Percentiles rank a stretch among this genome's conserved stretches.
These are phyloP conservation scores for Pterostichus madidus DNA, from an alignment of 2,888 invertebrate species.

Conservation along the genomic window DNA sequence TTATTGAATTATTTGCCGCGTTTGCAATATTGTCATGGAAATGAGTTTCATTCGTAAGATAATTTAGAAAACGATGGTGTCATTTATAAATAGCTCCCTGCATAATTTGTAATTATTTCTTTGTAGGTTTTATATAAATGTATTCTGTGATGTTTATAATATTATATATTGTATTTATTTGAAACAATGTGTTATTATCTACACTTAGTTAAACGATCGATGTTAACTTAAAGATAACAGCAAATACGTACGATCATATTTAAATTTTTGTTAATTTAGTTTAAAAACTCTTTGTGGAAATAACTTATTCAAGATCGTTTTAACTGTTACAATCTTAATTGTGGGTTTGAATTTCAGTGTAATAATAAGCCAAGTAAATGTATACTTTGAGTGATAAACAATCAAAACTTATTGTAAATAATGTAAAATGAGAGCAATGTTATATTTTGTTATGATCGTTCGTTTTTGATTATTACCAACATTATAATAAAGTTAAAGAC, in stretches of 20 bases:
- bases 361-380: conserved; percentile 44
- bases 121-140: conserved; percentile 61
- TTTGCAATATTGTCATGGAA: conserved; percentile 35
- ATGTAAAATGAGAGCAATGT: conserved; percentile 48
- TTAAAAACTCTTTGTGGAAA: conserved; percentile 4
- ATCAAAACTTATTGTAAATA: conserved; percentile 48
- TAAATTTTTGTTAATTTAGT: background rate
- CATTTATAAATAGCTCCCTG: conserved; percentile 57
- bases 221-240: conserved; percentile 40
- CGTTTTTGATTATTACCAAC: conserved; percentile 57
- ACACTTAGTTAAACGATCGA: conserved; percentile 48
- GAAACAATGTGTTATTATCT: conserved; percentile 64
- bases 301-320: conserved; percentile 24
- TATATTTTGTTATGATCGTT: conserved; percentile 56
- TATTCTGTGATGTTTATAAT: conserved; percentile 75
- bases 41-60: conserved; percentile 51
- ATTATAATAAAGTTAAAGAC: conserved; percentile 44
- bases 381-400: conserved; percentile 50
- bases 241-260: conserved; percentile 16
- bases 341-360: conserved; percentile 38
- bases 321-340: background rate
- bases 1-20: conserved; percentile 19
- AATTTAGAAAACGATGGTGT: conserved; percentile 34
- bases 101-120: conserved; percentile 63
- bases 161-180: conserved; percentile 73